phyloP scores from a whole-genome alignment of 2,888 invertebrate genomes.

The Dryadula phaetusa region DNA sequence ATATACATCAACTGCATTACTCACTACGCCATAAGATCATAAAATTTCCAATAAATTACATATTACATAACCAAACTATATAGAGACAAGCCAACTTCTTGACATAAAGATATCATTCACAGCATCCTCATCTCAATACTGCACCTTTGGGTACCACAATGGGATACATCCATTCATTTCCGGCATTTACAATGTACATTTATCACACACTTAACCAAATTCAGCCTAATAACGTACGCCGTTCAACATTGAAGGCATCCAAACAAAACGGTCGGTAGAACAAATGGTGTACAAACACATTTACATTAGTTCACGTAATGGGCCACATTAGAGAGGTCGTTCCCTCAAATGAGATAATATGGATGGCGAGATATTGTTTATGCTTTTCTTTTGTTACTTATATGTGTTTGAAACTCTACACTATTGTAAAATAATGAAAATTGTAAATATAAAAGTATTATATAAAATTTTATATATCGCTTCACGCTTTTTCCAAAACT shows the following conservation, averaged over 20 bases:
- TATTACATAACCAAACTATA: too few relatives aligned
- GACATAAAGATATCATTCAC: neutral
- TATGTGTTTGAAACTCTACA: conserved; percentile 1
- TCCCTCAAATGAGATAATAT: conserved; percentile 64
- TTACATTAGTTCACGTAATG: conserved; percentile 76
- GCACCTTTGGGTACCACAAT: neutral
- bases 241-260: conserved; percentile 45
- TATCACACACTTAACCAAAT: conserved; percentile 25
- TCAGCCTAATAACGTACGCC: conserved; percentile 26
- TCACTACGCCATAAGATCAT: too few relatives aligned
- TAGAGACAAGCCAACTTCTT: neutral
- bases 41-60: too few relatives aligned
- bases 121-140: neutral
- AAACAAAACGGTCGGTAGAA: conserved; percentile 56
- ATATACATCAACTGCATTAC: too few relatives aligned
- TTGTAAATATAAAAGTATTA: neutral
- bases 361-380: conserved; percentile 41
- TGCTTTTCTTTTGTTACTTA: conserved; percentile 41
- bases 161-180: conserved; percentile 5
- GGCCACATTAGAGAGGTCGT: conserved; percentile 65
- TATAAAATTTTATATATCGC: too few relatives aligned
- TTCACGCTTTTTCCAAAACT: too few relatives aligned
- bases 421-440: neutral
- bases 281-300: conserved; percentile 71
- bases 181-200: neutral